phyloP scores from a whole-genome alignment of 2,113 vertebrate species.

The Hirundichthys speculiger region DNA sequence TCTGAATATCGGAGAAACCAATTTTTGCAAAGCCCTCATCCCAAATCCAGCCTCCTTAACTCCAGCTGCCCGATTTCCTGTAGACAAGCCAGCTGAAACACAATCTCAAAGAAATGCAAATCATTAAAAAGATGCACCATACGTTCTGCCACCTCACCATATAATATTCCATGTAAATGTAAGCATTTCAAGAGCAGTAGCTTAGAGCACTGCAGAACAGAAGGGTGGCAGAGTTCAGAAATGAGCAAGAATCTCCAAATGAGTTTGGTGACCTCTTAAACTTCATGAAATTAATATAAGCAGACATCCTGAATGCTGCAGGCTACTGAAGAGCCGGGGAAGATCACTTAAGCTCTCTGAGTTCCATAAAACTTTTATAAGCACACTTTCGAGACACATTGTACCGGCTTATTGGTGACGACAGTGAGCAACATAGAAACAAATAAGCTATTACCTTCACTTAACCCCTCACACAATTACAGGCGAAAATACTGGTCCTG shows the following conservation, averaged over 20 bases:
- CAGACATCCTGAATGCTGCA: conserved; percentile 88
- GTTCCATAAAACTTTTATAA: conserved; percentile 96
- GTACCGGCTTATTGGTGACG: conserved; percentile 87
- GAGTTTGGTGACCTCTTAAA: conserved; percentile 95
- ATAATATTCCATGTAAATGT: conserved; percentile 78
- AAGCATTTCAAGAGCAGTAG: conserved; percentile 77
- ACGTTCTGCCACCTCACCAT: conserved; percentile 63
- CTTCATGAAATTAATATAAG: conserved; percentile 98
- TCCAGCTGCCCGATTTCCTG: conserved; percentile 26
- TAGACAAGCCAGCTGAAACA: conserved; percentile 53
- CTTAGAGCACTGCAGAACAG: conserved; percentile 74
- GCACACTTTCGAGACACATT: conserved; percentile 89
- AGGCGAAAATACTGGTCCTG: conserved; percentile 79
- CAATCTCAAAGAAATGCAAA: conserved; percentile 47
- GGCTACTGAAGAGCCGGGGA: conserved; percentile 83
- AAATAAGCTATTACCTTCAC: conserved; percentile 86
- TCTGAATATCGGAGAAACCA: conserved; percentile 72
- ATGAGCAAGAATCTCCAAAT: conserved; percentile 92
- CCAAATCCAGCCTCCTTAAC: conserved; percentile 13
- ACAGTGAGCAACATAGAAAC: conserved; percentile 83
- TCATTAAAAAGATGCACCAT: conserved; percentile 63
- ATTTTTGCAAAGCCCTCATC: conserved; percentile 54
- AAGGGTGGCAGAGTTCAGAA: conserved; percentile 86
- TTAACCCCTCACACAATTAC: conserved; percentile 82
- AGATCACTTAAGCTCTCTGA: conserved; percentile 92